phyloP scores from a whole-genome alignment of 2,113 vertebrate species.

The Silurus asotus region DNA sequence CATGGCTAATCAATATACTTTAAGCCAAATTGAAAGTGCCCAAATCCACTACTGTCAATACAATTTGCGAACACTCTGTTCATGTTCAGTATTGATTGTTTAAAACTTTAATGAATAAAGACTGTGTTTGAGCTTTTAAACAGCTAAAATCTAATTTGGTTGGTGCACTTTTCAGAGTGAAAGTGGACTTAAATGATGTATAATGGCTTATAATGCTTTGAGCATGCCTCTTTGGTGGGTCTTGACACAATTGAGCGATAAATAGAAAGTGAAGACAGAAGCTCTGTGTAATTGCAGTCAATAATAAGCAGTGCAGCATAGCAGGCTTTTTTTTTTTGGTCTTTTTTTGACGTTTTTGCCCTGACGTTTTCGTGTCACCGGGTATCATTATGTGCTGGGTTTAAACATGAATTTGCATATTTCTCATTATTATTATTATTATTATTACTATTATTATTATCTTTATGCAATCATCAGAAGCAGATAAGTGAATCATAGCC shows the following conservation, averaged over 20 bases:
- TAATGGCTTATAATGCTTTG: constrained; percentile 13
- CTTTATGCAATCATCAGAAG: neutral
- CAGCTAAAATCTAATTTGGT: neutral
- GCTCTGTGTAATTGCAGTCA: constrained; percentile 68
- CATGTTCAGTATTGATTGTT: neutral
- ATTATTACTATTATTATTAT: neutral
- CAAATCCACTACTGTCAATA: neutral
- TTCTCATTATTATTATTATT: neutral
- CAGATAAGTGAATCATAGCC: neutral
- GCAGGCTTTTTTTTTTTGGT: constrained; percentile 25
- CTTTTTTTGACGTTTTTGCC: neutral
- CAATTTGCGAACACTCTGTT: neutral
- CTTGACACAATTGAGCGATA: neutral
- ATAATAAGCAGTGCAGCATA: constrained; percentile 60
- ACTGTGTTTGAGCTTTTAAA: neutral
- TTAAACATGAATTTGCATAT: neutral
- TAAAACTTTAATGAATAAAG: neutral
- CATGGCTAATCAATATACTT: neutral
- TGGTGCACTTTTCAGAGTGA: neutral
- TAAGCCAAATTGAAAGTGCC: neutral
- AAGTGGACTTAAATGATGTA: neutral
- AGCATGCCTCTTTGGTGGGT: neutral
- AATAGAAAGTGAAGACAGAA: constrained; percentile 43
- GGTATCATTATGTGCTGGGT: neutral
- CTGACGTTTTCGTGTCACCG: neutral